phyloP scores from a whole-genome alignment of 1,140 invertebrate species.

The Cyrtorhinus lividipennis region DNA sequence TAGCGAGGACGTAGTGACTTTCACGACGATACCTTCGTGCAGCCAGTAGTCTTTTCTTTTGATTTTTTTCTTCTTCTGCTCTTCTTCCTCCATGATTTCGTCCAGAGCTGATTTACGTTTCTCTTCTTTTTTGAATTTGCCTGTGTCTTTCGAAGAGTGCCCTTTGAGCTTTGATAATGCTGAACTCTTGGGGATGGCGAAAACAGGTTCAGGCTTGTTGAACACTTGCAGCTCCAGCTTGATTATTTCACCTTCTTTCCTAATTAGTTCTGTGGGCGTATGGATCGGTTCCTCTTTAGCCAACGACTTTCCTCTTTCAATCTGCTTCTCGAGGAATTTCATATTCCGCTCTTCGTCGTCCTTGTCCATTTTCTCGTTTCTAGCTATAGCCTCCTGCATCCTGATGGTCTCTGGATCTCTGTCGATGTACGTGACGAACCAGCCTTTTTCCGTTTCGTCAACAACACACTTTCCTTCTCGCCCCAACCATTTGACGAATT shows the following conservation, averaged over 20 bases:
- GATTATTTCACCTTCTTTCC: constrained; percentile 37
- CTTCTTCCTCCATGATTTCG: constrained; percentile 68
- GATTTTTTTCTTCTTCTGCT: constrained; percentile 57
- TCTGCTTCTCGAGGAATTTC: constrained; percentile 75
- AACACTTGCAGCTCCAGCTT: constrained; percentile 24
- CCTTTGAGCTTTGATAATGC: constrained; percentile 9
- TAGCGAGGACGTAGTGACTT: constrained; percentile 75
- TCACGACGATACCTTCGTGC: constrained; percentile 66
- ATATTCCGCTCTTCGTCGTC: constrained; percentile 81
- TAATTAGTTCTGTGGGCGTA: constrained; percentile 52
- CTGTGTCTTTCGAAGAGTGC: constrained; percentile 12
- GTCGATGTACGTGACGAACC: constrained; percentile 94
- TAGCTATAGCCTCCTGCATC: constrained; percentile 44
- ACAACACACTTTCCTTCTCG: constrained; percentile 78
- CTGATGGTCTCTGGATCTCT: constrained; percentile 84
- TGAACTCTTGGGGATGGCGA: constrained; percentile 11
- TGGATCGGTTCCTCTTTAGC: constrained; percentile 30
- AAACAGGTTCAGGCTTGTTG: constrained; percentile 23
- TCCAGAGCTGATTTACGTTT: constrained; percentile 55
- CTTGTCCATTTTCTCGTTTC: constrained; percentile 87
- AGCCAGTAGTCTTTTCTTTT: constrained; percentile 71
- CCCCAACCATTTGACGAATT: constrained; percentile 91
- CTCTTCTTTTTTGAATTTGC: constrained; percentile 28
- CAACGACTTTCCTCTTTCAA: constrained; percentile 42
- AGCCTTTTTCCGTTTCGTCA: constrained; percentile 97